Evolutionary conservation across 2,113 vertebrate genomes (phyloP), one percentile per base, ranked within the genome.

Genomic region (Ciconia stormi): DNA sequence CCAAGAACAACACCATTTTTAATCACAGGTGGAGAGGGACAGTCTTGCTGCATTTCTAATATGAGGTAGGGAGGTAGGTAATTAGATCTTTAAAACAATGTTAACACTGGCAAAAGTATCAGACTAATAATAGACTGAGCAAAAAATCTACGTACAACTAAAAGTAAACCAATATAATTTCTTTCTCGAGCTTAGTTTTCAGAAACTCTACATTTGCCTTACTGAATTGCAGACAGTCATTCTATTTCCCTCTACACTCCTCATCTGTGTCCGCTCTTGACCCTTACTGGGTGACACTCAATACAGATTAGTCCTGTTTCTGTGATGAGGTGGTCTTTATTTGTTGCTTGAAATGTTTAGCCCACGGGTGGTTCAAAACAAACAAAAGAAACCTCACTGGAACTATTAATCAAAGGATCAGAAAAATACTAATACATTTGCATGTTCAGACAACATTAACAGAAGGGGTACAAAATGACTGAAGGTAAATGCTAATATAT

Each of bases 1-100:
- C 56, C 87, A 61, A 97, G 61, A 52, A 97, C 26, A 74, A 9
- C 89, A 67, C 97, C 97, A 11, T 98, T 97, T 44, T 83, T 49
- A 78, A 98, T 42, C 53, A 26, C 40, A 66, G 98, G 98, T 38
- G 98, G 98, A 71, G 93, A 47, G 25, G 83, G 81, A 89, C 98
- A 98, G 22, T 87, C 93, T 42, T 97, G 96, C 59, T 49, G 87
- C 17, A 78, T 96, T 93, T 95, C 97, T 98, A 58, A 40, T 38
- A 46, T 0, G 2, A n/a, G 34, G 38, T 5, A 67, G 17, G 46
- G 34, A 94, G 38, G 71, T 1, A 55, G 11, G 34, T 16, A 81
- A 82, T 87, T 49, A 87, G 30, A 32, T 65, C 14, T 55, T 79
- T 47, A 63, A 59, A 95, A 74, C 25, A 32, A 5, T 6, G 2